These are phyloP conservation scores for Gasterosteus aculeatus DNA, from an alignment of 2,113 vertebrate genomes.

Conservation along the genomic window DNA sequence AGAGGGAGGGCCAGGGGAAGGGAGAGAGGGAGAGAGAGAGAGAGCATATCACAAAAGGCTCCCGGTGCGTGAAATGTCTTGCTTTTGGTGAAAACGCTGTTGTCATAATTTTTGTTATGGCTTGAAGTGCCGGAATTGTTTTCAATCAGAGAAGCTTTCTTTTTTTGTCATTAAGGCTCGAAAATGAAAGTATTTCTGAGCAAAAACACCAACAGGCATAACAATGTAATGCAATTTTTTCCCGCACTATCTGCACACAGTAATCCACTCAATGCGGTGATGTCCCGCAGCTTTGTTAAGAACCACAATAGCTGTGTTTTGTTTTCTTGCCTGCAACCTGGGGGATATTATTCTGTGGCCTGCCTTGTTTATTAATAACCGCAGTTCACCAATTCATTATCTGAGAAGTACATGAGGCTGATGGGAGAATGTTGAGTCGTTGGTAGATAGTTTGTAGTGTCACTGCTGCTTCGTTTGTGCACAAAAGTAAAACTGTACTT, in stretches of 20 bases:
- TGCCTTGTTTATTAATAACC: slow-evolving; percentile 61
- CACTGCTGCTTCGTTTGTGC: slow-evolving; percentile 10
- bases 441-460: slow-evolving; percentile 10
- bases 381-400: slow-evolving; percentile 47
- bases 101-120: slow-evolving; percentile 75
- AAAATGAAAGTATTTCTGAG: slow-evolving; percentile 67
- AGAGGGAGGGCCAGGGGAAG: slow-evolving; percentile 56
- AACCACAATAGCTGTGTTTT: slow-evolving; percentile 49
- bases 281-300: slow-evolving; percentile 64
- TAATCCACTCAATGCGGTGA: slow-evolving; percentile 63
- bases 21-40: slow-evolving; percentile 51
- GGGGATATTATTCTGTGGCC: slow-evolving; percentile 56
- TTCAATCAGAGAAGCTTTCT: slow-evolving; percentile 73
- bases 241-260: slow-evolving; percentile 51
- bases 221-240: slow-evolving; percentile 67
- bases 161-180: slow-evolving; percentile 76
- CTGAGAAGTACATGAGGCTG: slow-evolving; percentile 33
- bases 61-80: slow-evolving; percentile 79
- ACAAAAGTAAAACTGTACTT: neutral
- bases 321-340: slow-evolving; percentile 46
- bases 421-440: slow-evolving; percentile 13
- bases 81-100: slow-evolving; percentile 76
- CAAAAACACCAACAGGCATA: slow-evolving; percentile 74
- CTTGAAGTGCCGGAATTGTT: slow-evolving; percentile 79
- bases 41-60: slow-evolving; percentile 78